These are phyloP conservation scores for Ciconia maguari DNA, from an alignment of 2,113 vertebrate species.

Conservation along the genomic window DNA sequence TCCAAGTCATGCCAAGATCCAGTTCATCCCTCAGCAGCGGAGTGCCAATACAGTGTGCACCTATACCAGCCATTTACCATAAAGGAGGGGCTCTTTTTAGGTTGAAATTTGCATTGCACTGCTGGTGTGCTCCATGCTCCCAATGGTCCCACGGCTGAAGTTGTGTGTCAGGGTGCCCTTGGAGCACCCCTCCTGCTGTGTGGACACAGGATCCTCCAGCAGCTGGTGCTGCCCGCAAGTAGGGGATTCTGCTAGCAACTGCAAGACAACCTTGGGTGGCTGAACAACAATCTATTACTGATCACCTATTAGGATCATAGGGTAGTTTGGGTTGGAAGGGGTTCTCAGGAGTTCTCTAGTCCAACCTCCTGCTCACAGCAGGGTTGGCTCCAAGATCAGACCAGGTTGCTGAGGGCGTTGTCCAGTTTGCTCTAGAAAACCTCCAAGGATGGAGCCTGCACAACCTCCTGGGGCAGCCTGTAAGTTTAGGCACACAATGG, in stretches of 20 bases:
- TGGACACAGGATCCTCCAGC: not conserved
- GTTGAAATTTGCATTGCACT: not conserved
- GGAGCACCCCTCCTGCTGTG: not conserved
- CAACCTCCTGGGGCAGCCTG: not conserved
- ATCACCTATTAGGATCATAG: not conserved
- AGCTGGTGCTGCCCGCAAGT: not conserved
- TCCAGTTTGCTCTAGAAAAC: not conserved
- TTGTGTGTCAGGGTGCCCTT: not conserved
- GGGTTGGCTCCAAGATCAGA: not conserved
- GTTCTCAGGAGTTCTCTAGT: not conserved
- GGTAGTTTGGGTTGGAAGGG: not conserved
- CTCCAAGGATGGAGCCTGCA: not conserved
- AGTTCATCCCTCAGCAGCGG: not conserved
- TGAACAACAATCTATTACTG: not conserved
- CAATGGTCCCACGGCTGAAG: not conserved
- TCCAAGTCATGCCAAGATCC: not conserved
- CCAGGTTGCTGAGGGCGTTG: not conserved
- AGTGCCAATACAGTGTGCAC: not conserved
- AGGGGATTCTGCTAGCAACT: not conserved
- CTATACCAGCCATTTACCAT: not conserved
- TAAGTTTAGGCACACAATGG: not conserved
- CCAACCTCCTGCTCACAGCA: not conserved
- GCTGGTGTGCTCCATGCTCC: accelerated
- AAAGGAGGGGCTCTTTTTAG: not conserved
- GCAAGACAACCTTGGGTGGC: not conserved